Conservation (phyloP, 2,113 vertebrate genomes). For the Theropithecus gelada region DNA sequence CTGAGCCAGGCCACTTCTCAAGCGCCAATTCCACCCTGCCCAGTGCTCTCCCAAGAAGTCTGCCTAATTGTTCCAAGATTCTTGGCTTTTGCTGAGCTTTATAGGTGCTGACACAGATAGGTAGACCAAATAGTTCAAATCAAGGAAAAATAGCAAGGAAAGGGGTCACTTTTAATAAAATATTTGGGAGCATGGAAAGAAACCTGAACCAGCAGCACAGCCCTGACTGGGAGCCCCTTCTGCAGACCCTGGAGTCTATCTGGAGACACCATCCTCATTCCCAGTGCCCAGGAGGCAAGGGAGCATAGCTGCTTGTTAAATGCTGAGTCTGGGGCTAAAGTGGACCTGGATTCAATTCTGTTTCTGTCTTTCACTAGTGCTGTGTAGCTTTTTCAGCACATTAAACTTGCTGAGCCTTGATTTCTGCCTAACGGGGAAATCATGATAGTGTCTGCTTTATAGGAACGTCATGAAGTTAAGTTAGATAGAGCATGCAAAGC, state of each 20-base stretch:
- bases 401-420: neutral
- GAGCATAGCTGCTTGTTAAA: neutral
- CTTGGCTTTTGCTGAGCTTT: neutral
- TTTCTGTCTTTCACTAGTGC: neutral
- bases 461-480: neutral
- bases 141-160: neutral
- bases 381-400: neutral
- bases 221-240: neutral
- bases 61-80: neutral
- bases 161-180: neutral
- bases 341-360: neutral
- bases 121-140: neutral
- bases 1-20: neutral
- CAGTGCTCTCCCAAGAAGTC: neutral
- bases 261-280: neutral
- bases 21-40: fast-evolving
- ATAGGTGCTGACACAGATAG: neutral
- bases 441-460: neutral
- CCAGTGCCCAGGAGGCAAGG: neutral
- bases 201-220: neutral
- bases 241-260: neutral
- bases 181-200: neutral
- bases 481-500: neutral
- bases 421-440: neutral
- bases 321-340: neutral